Base-by-base conservation (phyloP, 2,797 vertebrate genomes). In the Pseudomugil tenellus region DNA sequence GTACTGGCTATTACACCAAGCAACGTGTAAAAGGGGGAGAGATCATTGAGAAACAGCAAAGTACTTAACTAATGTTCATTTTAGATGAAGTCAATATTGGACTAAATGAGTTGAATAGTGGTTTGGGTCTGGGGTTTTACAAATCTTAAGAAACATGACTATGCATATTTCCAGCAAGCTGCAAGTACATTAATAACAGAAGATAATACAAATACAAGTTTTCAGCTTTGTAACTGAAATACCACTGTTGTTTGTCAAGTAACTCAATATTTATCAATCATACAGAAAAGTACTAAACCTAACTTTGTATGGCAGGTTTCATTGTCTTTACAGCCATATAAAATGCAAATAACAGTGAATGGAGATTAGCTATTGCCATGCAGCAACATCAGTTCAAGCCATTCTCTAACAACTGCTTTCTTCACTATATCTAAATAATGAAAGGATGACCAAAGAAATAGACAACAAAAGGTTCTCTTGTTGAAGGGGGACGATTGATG, bases 41-140 rank as follows among this genome's bases (percentile, higher is more conserved):
- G 86, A 84, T 90, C 80, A 91, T 84, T 90, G 70, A 60, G 77
- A 77, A 84, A 91, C 71, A 90, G 82, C 73, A 64, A 79, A 72
- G 80, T 83, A 85, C 87, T 90, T 81, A 65, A 73, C 86, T 87
- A 82, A 89, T 84, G 86, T 87, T 84, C 81, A 76, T 79, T 84
- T 83, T 78, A 83, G 84, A 89, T 83, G 79, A 80, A 87, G 87
- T 91, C 89, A 90, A 86, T 92, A 89, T 89, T 86, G 60, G 84
- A 79, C 78, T 78, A 80, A 78, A 84, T 84, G 62, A 61, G 74
- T 55, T 58, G 25, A 83, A 57, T 67, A 77, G 77, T 68, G 41
- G 72, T 59, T 55, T 63, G 72, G 81, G 80, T 77, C 70, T 84
- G 72, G 63, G 54, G 79, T 71, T 68, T 74, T 19, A 76, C 58